phyloP scores from a whole-genome alignment of 2,113 vertebrate genomes.

The Lasiurus cinereus region DNA sequence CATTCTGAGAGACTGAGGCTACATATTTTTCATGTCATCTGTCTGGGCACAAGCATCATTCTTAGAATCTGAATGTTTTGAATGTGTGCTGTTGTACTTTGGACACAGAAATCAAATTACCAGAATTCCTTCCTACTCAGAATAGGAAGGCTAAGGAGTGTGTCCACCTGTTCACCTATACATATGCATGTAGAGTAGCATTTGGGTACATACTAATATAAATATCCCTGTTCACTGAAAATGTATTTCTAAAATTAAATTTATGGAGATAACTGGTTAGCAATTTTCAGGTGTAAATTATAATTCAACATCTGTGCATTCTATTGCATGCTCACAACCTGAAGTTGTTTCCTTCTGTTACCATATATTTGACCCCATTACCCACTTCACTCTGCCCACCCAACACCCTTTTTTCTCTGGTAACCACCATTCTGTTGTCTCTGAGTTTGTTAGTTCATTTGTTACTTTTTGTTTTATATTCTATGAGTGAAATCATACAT shows the following conservation, averaged over 20 bases:
- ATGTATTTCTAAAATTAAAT: background rate
- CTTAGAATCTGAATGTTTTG: background rate
- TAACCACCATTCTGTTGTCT: background rate
- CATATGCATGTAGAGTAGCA: fast-evolving
- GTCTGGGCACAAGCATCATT: background rate
- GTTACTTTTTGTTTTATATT: background rate
- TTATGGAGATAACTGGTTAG: background rate
- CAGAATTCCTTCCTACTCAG: background rate
- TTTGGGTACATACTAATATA: background rate
- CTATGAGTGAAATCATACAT: background rate
- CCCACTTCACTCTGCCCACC: background rate
- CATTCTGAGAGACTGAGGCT: background rate
- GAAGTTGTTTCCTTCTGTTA: background rate
- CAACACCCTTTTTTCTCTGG: background rate
- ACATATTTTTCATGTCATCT: background rate
- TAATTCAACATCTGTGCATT: background rate
- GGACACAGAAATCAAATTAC: background rate
- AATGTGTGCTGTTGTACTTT: background rate
- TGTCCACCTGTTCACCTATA: background rate
- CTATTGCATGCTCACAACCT: background rate
- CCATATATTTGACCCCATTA: background rate
- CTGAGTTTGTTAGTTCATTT: background rate
- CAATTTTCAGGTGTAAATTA: background rate
- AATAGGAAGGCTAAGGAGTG: background rate
- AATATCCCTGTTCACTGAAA: background rate